Evolutionary conservation across 1,140 invertebrate species (phyloP), one percentile per base, ranked within the genome.

Genomic region (Cyclina sinensis): DNA sequence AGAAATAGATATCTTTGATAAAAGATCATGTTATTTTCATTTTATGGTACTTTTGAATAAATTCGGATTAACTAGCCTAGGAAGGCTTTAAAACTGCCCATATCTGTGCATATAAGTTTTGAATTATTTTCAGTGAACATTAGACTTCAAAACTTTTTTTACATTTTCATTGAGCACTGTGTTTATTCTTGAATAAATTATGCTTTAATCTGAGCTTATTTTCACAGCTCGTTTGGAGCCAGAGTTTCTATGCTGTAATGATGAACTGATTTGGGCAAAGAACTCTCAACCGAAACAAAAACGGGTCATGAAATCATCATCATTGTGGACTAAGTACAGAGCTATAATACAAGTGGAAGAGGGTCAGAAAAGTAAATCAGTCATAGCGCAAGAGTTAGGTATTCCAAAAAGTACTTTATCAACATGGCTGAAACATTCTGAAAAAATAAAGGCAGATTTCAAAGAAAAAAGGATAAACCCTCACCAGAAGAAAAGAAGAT

Each of bases 341-440:
- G 65, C 65, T 16, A 70, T 70, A 70, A 70, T 30, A 37, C 21
- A 35, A 70, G 65, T 70, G 4, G 65, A 70, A 39, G 3, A 21
- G 5, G 14, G 32, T 2, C 9, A 70, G 65, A 70, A 70, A n/a
- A 70, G 32, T 18, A 70, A 70, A 70, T 14, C 24, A 16, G 27
- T 39, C 11, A 70, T 70, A 18, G 65, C 65, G 5, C 3, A 70
- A n/a, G 65, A 70, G 65, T 37, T 37, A 18, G 32, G 32, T 70
- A 27, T 70, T 7, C 65, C 65, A 5, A 35, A 39, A 37, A 70
- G 65, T 16, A 70, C 65, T 16, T 39, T 70, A 39, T 70, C 65
- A 37, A 70, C 65, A 4, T 70, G 65, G 65, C 27, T 70, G 65
- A 70, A 70, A 39, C 1, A 70, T 70, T 35, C 65, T 37, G 32